Conservation (phyloP, 1,140 invertebrate genomes). For the Hyposmocoma kahamanoa region DNA sequence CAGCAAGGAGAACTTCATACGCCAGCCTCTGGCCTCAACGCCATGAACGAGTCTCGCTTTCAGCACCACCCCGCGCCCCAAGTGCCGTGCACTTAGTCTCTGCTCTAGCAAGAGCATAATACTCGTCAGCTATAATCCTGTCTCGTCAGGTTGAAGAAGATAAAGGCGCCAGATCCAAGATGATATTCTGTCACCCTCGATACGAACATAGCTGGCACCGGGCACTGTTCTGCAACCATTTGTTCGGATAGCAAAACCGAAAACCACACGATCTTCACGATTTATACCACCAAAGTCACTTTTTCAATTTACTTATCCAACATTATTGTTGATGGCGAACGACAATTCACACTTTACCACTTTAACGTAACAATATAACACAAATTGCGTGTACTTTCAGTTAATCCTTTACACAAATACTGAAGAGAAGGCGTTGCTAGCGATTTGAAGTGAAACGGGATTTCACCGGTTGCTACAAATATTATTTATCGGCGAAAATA, state of each 20-base stretch:
- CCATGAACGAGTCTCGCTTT: slow-evolving; percentile 53
- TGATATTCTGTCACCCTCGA: slow-evolving; percentile 35
- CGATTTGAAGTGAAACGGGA: slow-evolving; percentile 10
- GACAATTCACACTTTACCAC: neutral
- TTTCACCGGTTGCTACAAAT: slow-evolving; percentile 37
- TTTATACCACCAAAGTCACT: slow-evolving; percentile 10
- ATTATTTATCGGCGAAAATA: slow-evolving; percentile 15
- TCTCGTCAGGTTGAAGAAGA: slow-evolving; percentile 63
- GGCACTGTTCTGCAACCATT: slow-evolving; percentile 57
- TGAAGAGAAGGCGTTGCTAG: neutral
- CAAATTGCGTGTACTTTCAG: neutral
- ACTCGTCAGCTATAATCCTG: slow-evolving; percentile 70
- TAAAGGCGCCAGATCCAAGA: slow-evolving; percentile 52
- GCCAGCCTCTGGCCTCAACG: slow-evolving; percentile 53
- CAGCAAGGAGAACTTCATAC: slow-evolving; percentile 59
- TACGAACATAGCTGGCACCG: slow-evolving; percentile 60
- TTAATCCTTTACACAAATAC: neutral
- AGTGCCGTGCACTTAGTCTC: slow-evolving; percentile 53
- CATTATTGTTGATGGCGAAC: slow-evolving; percentile 60
- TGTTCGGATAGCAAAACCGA: slow-evolving; percentile 26
- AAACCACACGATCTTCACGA: slow-evolving; percentile 16
- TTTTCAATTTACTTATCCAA: slow-evolving; percentile 60
- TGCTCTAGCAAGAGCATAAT: slow-evolving; percentile 68
- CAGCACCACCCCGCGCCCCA: slow-evolving; percentile 50
- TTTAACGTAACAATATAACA: neutral